Percentiles rank a stretch among this genome's conserved stretches.
Conservation (phyloP, 2,797 vertebrate species). For the Lindbergichthys nudifrons region DNA sequence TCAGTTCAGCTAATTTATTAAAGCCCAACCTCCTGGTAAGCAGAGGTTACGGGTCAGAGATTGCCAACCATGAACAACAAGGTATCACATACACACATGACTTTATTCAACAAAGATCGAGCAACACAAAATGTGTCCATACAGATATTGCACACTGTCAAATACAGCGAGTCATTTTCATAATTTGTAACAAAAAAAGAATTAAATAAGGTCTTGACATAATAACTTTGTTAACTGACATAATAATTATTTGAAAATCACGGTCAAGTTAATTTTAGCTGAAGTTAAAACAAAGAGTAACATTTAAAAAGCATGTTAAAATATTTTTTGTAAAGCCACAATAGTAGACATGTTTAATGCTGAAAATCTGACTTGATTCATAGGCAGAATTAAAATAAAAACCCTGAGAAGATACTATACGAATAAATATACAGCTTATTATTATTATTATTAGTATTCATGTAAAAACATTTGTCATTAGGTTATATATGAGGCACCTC, state of each 20-base stretch:
- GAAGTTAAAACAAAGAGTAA: neutral
- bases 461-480: constrained; percentile 4
- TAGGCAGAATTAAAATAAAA: constrained; percentile 11
- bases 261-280: neutral
- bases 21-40: neutral
- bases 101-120: constrained; percentile 4
- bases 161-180: neutral
- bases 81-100: neutral
- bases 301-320: neutral
- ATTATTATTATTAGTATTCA: neutral
- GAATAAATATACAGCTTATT: neutral
- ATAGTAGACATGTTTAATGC: neutral
- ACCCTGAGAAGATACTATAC: constrained; percentile 28
- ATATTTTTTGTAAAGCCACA: neutral
- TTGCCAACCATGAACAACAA: neutral
- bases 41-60: neutral
- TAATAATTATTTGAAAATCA: constrained; percentile 1
- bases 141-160: neutral
- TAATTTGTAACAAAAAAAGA: neutral
- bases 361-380: neutral
- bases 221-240: neutral
- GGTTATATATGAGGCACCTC: constrained; percentile 5
- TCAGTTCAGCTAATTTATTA: neutral
- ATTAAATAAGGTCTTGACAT: neutral
- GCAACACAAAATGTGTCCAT: neutral